Conservation (phyloP, 2,888 invertebrate genomes). For the Oscheius sp. region DNA sequence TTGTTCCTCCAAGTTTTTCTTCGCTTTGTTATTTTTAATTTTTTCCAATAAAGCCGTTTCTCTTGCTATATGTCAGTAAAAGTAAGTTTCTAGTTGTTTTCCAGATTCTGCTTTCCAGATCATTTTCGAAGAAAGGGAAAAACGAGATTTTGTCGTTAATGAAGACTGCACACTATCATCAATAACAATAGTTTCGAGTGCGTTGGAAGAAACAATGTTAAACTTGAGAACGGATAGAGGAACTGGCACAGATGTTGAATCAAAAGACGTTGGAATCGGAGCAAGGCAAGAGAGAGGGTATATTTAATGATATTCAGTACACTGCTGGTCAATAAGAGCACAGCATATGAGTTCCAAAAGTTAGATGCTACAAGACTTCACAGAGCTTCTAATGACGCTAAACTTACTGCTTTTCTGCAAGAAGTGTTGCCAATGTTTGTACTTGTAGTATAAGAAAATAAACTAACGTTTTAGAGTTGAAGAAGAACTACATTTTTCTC, state of each 20-base stretch:
- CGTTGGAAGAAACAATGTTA: neutral
- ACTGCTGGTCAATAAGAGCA: constrained; percentile 4
- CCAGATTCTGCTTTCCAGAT: neutral
- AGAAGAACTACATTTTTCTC: neutral
- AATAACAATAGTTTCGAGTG: neutral
- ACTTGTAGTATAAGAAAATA: neutral
- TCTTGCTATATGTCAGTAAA: neutral
- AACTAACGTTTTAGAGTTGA: constrained; percentile 1
- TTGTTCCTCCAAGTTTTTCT: constrained; percentile 2
- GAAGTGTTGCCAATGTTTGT: neutral
- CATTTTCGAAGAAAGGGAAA: constrained; percentile 16
- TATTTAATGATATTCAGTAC: neutral
- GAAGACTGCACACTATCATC: neutral
- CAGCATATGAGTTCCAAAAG: constrained; percentile 13
- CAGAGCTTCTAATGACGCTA: neutral
- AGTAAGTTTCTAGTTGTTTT: neutral
- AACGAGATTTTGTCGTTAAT: neutral
- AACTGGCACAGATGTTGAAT: neutral
- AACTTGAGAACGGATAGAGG: constrained; percentile 1
- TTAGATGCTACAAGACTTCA: constrained; percentile 12
- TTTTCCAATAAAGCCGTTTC: neutral
- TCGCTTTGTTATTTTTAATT: constrained; percentile 5
- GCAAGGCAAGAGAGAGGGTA: neutral
- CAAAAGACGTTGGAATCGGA: neutral
- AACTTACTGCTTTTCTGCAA: neutral